These are phyloP conservation scores for Helicoverpa assulta DNA, from an alignment of 2,888 invertebrate genomes.

Conservation along the genomic window DNA sequence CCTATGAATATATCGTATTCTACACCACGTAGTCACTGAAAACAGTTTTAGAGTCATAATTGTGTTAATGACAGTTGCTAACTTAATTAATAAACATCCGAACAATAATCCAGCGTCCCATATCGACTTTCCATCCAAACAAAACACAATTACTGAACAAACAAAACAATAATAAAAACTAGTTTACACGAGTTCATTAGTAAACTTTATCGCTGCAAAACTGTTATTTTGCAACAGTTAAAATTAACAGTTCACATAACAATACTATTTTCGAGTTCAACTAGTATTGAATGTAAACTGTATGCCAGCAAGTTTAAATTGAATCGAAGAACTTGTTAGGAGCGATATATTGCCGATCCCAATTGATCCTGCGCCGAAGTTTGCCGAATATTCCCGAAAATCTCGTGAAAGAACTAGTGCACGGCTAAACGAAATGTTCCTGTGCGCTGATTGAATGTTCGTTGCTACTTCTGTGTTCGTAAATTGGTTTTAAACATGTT, in stretches of 20 bases:
- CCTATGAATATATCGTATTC: too few species aligned
- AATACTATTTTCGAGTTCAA: constrained; percentile 29
- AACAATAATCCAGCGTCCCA: background rate
- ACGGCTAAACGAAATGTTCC: constrained; percentile 17
- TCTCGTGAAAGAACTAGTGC: constrained; percentile 23
- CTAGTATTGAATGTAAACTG: constrained; percentile 28
- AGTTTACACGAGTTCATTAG: background rate
- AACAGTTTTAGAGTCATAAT: too few species aligned
- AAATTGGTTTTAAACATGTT: constrained; percentile 9
- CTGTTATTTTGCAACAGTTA: constrained; percentile 21
- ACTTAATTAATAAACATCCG: too few species aligned
- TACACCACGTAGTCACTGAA: too few species aligned
- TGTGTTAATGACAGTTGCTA: too few species aligned
- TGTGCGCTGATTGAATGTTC: constrained; percentile 11
- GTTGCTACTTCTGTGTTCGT: constrained; percentile 2
- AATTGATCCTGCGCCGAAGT: constrained; percentile 46
- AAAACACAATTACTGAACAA: background rate
- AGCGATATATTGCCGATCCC: constrained; percentile 41
- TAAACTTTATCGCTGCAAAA: constrained; percentile 1
- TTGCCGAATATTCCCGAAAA: constrained; percentile 36
- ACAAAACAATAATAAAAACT: constrained; percentile 1
- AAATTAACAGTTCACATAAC: constrained; percentile 22
- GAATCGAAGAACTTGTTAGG: constrained; percentile 56
- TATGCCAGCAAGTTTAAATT: constrained; percentile 54
- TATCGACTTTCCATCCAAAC: constrained; percentile 2